phyloP scores from a whole-genome alignment of 1,140 invertebrate genomes.

The Ditylenchus dipsaci region DNA sequence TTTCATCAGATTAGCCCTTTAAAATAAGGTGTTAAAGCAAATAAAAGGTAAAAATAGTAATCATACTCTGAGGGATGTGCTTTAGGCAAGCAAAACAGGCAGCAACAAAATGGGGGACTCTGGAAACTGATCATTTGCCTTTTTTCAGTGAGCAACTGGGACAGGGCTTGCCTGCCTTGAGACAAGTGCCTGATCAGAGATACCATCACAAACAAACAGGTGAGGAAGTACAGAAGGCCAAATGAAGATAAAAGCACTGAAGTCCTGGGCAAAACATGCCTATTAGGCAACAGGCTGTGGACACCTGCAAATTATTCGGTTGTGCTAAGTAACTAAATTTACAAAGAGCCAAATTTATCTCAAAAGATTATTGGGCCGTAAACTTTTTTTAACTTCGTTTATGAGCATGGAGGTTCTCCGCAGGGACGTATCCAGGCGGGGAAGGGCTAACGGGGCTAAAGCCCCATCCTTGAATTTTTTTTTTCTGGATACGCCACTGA shows the following conservation, averaged over 20 bases:
- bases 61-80: slow-evolving; percentile 23
- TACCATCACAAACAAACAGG: slow-evolving; percentile 39
- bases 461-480: too few relatives aligned
- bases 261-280: slow-evolving; percentile 38
- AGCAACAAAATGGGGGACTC: slow-evolving; percentile 36
- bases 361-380: too few relatives aligned
- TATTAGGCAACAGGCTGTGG: slow-evolving; percentile 29
- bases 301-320: slow-evolving; percentile 18
- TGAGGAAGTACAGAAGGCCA: slow-evolving; percentile 40
- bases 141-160: slow-evolving; percentile 19
- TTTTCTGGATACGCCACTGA: too few relatives aligned
- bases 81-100: slow-evolving; percentile 28
- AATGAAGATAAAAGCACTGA: slow-evolving; percentile 30
- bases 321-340: too few relatives aligned
- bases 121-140: slow-evolving; percentile 26
- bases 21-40: slow-evolving; percentile 2
- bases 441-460: too few relatives aligned
- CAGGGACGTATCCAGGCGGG: too few relatives aligned
- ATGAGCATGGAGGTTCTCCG: too few relatives aligned
- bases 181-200: slow-evolving; percentile 35
- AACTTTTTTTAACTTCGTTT: too few relatives aligned
- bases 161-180: not conserved
- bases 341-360: too few relatives aligned
- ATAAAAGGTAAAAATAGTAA: slow-evolving; percentile 4
- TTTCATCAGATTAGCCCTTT: slow-evolving; percentile 23